Base-by-base conservation (phyloP, 2,888 invertebrate genomes). In the Cryptocephalus primarius region DNA sequence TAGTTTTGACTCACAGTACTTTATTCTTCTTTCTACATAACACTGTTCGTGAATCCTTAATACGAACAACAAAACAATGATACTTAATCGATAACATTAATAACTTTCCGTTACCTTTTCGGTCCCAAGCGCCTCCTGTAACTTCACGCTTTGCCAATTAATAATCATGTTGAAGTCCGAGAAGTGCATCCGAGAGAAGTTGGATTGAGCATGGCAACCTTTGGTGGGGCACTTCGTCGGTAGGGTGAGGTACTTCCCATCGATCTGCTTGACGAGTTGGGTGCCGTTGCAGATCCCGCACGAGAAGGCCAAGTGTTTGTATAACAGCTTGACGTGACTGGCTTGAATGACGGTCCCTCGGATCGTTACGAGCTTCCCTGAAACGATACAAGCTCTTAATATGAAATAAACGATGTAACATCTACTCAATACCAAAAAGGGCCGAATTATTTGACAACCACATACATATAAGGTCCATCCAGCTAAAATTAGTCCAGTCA, bases 271-370 rank as follows among this genome's bases (percentile, higher is more conserved):
- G 2, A 85, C 69, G 36, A 83, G 78, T 68, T 87, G 85, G 39
- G 80, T 67, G 34, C 70, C 69, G 11, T 75, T 73, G 64, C 92
- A 92, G 44, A 72, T 75, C 8, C 71, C 71, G 64, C 92, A 92
- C 52, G 78, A 72, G 72, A 89, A 94, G 1, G 85, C 84, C 72
- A 93, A 76, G 67, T 84, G 83, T 8, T 79, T 79, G 55, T 85
- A 83, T 14, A 84, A 71, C 1, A 88, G 79, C 49, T 83, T 84
- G 1, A 83, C 76, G 60, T 81, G 80, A 11, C 88, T 82, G 4
- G 88, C 85, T 64, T 86, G 77, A 49, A 88, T 86, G 0, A 94
- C 88, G 39, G 88, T 89, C 0, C 94, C 94, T 62, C 84, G 80
- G 3, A 93, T 77, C 31, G 86, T 79, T 22, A 90, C 81, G 53